Conservation (phyloP, 2,797 vertebrate genomes). For the Halcyon badia region DNA sequence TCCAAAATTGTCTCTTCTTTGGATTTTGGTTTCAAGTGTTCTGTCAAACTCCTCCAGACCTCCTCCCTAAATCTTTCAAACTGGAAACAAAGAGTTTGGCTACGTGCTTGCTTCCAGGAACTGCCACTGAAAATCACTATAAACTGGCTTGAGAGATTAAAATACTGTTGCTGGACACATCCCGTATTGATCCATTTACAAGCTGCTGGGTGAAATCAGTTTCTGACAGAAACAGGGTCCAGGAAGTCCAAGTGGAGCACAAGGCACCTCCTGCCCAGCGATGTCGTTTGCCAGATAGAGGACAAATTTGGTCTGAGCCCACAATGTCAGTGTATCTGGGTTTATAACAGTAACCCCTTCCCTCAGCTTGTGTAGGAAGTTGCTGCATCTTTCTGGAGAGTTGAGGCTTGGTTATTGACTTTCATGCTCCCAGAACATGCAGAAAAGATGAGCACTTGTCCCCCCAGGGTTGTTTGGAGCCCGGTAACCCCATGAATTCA, state of each 20-base stretch:
- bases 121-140: neutral
- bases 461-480: neutral
- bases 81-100: neutral
- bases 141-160: neutral
- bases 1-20: neutral
- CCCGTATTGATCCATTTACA: neutral
- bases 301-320: neutral
- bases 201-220: neutral
- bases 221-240: neutral
- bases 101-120: neutral
- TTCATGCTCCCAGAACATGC: neutral
- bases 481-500: accelerated
- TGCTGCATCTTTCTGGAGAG: neutral
- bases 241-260: neutral
- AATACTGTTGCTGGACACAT: neutral
- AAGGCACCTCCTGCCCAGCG: neutral
- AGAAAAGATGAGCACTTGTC: neutral
- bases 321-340: neutral
- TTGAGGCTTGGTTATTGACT: neutral
- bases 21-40: neutral
- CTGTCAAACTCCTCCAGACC: neutral
- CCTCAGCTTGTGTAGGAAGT: neutral
- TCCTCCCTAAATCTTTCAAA: neutral
- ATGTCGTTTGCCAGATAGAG: neutral
- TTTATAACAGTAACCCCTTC: neutral